Percentiles rank a stretch among this genome's conserved stretches.
phyloP scores from a whole-genome alignment of 64 coral and sea anemone genomes.

The Astreopora myriophthalma region DNA sequence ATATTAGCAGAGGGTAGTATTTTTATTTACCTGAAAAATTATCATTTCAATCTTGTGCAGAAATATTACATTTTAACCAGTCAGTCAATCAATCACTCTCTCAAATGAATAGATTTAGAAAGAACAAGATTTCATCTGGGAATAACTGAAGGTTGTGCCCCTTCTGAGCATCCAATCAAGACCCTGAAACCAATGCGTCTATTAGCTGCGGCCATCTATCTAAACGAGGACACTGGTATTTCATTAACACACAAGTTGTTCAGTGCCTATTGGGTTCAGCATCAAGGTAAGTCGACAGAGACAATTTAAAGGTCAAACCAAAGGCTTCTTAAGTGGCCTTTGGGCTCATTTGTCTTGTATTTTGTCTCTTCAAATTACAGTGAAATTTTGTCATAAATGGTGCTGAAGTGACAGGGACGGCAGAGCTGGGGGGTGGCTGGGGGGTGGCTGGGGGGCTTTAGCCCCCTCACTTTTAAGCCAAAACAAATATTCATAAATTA shows the following conservation, averaged over 20 bases:
- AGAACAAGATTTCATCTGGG: slow-evolving; percentile 78
- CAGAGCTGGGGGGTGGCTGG: too few species aligned
- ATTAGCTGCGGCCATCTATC: slow-evolving; percentile 78
- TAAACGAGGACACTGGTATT: slow-evolving; percentile 56
- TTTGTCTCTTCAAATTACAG: too few species aligned
- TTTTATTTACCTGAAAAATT: not conserved
- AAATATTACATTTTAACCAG: not conserved
- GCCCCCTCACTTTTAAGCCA: too few species aligned
- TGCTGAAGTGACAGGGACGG: too few species aligned
- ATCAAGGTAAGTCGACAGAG: slow-evolving; percentile 74
- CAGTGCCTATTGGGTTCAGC: slow-evolving; percentile 78
- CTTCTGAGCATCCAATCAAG: slow-evolving; percentile 72
- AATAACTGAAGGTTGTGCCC: slow-evolving; percentile 41
- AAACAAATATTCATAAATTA: too few species aligned
- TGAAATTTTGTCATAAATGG: too few species aligned
- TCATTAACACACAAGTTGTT: slow-evolving; percentile 82
- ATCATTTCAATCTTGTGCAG: not conserved
- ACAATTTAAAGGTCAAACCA: too few species aligned
- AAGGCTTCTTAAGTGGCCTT: too few species aligned
- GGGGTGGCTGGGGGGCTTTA: too few species aligned
- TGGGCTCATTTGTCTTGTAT: too few species aligned
- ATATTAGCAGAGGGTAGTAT: slow-evolving; percentile 69
- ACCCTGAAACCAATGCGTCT: slow-evolving; percentile 85
- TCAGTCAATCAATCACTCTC: not conserved
- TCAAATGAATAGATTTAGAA: slow-evolving; percentile 70